Base-by-base conservation (phyloP, 1,140 invertebrate species). In the Plutomurus gul region DNA sequence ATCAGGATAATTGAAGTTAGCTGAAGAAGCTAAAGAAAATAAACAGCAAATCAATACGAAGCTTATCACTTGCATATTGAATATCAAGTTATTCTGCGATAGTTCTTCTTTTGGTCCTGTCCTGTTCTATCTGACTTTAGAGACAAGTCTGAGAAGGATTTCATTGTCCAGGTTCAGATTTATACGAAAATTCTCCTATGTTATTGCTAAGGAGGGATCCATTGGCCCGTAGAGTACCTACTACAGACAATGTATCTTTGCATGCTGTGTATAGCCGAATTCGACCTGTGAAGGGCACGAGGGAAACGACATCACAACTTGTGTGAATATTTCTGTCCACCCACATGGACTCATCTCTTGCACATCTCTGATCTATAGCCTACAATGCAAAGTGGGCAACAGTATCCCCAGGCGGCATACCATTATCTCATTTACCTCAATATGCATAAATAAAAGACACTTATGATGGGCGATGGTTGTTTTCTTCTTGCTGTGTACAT, bases 251-350 rank as follows among this genome's bases (percentile, higher is more conserved):
- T 65, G 11, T 65, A n/a, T n/a, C n/a, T n/a, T n/a, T n/a, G n/a
- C n/a, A n/a, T n/a, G n/a, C n/a, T n/a, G n/a, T 33, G 56, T 27
- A 65, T 51, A 65, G 36, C n/a, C n/a, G 33, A 65, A 65, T n/a
- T 56, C 56, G 56, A 65, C 56, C 56, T 65, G 56, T 65, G 56
- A 65, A 65, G 56, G 56, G 56, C 56, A 65, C 18, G 56, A 27
- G 56, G 56, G 56, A 65, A 65, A 65, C 56, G 56, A 65, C 56
- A 65, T 65, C 56, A 33, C 30, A 30, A 33, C 18, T 16, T n/a
- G 27, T 33, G 13, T 65, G 39, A 10, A 43, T n/a, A n/a, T n/a
- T n/a, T 43, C 2, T 8, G 7, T n/a, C n/a, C 56, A 65, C 56
- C 56, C 56, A 65, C 56, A 65, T 27, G 30, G 51, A n/a, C n/a